phyloP scores from a whole-genome alignment of 2,797 vertebrate species.

The Arremon aurantiirostris region DNA sequence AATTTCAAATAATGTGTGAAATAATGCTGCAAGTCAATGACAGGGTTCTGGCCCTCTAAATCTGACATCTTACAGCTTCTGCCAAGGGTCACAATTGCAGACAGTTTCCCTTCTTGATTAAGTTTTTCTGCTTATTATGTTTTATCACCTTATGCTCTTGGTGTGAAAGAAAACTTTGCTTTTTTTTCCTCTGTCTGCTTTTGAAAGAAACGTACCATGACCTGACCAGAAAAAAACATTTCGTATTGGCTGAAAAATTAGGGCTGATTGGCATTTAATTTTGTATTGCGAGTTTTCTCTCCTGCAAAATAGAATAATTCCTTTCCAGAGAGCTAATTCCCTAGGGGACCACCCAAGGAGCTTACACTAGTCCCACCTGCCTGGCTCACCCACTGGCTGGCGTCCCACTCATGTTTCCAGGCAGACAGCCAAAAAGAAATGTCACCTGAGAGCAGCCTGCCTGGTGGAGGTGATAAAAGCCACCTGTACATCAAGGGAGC shows the following conservation, averaged over 20 bases:
- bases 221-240: background rate
- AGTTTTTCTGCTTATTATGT: background rate
- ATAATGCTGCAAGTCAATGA: background rate
- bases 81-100: background rate
- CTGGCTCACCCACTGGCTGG: background rate
- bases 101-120: background rate
- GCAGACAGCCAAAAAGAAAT: background rate
- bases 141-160: background rate
- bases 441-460: background rate
- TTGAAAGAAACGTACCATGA: background rate
- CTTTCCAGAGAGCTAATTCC: background rate
- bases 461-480: background rate
- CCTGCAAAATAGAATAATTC: background rate
- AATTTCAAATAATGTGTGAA: conserved; percentile 21
- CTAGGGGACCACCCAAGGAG: background rate
- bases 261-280: background rate
- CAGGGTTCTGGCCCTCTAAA: background rate
- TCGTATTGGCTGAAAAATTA: background rate
- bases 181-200: background rate
- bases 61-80: background rate
- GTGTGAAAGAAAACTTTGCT: background rate
- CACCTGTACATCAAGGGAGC: background rate
- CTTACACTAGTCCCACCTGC: background rate
- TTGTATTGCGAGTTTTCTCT: background rate
- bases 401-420: background rate